phyloP scores from a whole-genome alignment of 2,888 invertebrate species.

The Lamproptera curius region DNA sequence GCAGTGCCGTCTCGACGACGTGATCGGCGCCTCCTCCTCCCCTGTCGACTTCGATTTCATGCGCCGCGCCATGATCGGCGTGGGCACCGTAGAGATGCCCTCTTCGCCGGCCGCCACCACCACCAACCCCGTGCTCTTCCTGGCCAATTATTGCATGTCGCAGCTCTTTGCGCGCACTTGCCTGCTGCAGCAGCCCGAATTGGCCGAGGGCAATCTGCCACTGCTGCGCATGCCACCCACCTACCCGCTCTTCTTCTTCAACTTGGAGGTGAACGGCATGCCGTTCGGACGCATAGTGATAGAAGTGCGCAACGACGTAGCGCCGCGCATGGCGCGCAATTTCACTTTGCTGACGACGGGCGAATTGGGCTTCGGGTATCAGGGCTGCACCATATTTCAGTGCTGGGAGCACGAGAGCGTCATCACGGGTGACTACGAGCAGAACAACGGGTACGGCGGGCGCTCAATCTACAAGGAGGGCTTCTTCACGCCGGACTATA shows the following conservation, averaged over 20 bases:
- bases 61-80: slow-evolving; percentile 80
- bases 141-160: slow-evolving; percentile 88
- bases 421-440: slow-evolving; percentile 88
- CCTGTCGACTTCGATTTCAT: slow-evolving; percentile 83
- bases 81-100: slow-evolving; percentile 41
- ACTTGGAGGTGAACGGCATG: slow-evolving; percentile 85
- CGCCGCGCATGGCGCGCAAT: slow-evolving; percentile 90
- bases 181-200: slow-evolving; percentile 39
- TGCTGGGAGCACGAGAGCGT: slow-evolving; percentile 91
- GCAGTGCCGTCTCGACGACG: slow-evolving; percentile 83
- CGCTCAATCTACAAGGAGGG: slow-evolving; percentile 86
- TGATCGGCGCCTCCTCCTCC: slow-evolving; percentile 81
- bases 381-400: slow-evolving; percentile 88
- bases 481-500: slow-evolving; percentile 89
- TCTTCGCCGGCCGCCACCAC: slow-evolving; percentile 79
- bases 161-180: slow-evolving; percentile 82
- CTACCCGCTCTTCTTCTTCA: slow-evolving; percentile 84
- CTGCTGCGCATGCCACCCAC: slow-evolving; percentile 52
- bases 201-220: slow-evolving; percentile 22
- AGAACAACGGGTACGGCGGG: slow-evolving; percentile 89
- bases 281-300: slow-evolving; percentile 85
- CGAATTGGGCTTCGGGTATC: slow-evolving; percentile 86
- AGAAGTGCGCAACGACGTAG: slow-evolving; percentile 86
- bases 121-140: slow-evolving; percentile 82
- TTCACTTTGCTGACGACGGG: slow-evolving; percentile 85